A percentile compares a stretch with the other conserved stretches of the same genome.
These are phyloP conservation scores for Muschampia plurimacula DNA, from an alignment of 2,888 invertebrate species.

Conservation along the genomic window DNA sequence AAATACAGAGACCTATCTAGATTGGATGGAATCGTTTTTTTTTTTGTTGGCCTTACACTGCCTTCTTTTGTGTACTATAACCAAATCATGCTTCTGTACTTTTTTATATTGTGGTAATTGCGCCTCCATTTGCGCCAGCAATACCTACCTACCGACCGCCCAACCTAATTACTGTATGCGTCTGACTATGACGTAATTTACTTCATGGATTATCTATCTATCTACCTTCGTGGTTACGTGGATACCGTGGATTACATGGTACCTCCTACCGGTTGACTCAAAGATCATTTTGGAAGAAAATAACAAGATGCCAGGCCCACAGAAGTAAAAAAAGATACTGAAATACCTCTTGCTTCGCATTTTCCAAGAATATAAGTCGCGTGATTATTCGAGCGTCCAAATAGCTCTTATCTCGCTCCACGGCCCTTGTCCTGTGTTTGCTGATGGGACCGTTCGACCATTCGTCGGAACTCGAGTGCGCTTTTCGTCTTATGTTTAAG, in stretches of 20 bases:
- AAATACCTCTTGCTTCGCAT: no score
- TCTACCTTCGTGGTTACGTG: not conserved
- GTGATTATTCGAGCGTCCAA: not conserved
- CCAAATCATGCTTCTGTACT: not conserved
- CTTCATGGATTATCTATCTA: not conserved
- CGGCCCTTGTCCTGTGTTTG: slow-evolving; percentile 15
- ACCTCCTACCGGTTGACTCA: no score
- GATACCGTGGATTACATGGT: no score
- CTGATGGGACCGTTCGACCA: slow-evolving; percentile 13
- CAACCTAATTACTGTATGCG: not conserved
- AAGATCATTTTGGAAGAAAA: no score
- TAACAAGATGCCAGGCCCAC: no score
- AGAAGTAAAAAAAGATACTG: no score
- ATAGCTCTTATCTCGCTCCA: slow-evolving; percentile 11
- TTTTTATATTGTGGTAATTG: not conserved
- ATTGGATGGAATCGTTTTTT: no score
- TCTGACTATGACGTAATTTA: slow-evolving; percentile 1
- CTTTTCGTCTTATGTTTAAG: slow-evolving; percentile 13
- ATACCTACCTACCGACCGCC: not conserved
- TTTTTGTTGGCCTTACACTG: no score
- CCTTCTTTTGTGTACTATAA: not conserved
- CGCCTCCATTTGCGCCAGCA: no score
- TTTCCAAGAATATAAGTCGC: no score
- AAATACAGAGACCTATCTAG: no score
- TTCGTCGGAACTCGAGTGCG: slow-evolving; percentile 9